Evolutionary conservation across 2,888 invertebrate genomes (phyloP), one percentile per base, ranked within the genome.

Genomic region (Hypselothyrea guttata): DNA sequence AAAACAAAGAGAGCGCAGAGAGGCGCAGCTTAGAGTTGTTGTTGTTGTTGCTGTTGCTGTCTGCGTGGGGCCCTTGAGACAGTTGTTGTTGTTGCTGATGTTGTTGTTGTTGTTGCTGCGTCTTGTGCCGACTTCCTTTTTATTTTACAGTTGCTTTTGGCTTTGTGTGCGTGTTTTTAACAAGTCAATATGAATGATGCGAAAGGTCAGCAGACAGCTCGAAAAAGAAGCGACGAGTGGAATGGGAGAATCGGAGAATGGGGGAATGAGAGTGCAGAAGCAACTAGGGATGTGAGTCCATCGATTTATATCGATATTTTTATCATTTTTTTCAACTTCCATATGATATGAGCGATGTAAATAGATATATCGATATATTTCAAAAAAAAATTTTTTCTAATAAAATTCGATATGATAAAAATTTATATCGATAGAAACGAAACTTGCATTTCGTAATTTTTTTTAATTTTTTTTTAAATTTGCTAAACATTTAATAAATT

Each of bases 111-210:
- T 71, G 66, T 48, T 66, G 27, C 31, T 62, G 16, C 57, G 38
- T 38, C 42, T 60, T 38, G 55, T 61, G 57, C 63, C 47, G 56
- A 72, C 64, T 71, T 71, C 59, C 55, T 51, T 53, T 45, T 46
- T 52, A 55, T 53, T n/a, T n/a, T 34, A 34, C 57, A 54, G 52
- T 57, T 62, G 51, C 48, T 67, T 52, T 67, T 58, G 51, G 66
- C 72, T 55, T 74, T 67, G 35, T 64, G 53, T 60, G 57, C 79
- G 30, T 45, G 72, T 66, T 83, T 78, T 81, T 79, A 79, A 79
- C 61, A 64, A 85, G 81, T 85, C 85, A 85, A 82, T 73, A 76
- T 78, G 75, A 79, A 76, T 74, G 77, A 84, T 69, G 71, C 63
- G 69, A 83, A 75, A 82, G 81, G 86, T 81, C 75, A 85, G 75